A percentile compares a stretch with the other conserved stretches of the same genome.
Evolutionary conservation across 2,888 invertebrate genomes (phyloP).

Genomic region (Apodemia mormo): DNA sequence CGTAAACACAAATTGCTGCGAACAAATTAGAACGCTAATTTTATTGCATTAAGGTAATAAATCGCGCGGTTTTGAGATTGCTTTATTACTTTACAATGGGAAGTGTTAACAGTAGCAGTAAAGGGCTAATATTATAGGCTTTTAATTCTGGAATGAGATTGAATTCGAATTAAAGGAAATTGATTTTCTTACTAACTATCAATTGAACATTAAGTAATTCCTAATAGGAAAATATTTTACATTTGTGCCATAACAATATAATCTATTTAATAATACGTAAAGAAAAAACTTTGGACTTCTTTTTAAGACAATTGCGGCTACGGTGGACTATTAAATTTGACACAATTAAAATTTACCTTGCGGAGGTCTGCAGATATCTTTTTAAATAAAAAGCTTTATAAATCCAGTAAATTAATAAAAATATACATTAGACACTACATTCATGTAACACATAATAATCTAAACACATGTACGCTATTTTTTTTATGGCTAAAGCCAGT

Average conservation of each 20-base stretch:
- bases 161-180: conserved; percentile 37
- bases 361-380: too few species aligned
- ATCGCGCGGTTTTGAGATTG: conserved; percentile 58
- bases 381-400: too few species aligned
- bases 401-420: too few species aligned
- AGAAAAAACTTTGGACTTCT: too few species aligned
- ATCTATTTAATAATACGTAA: too few species aligned
- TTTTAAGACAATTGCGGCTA: too few species aligned
- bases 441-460: too few species aligned
- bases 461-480: too few species aligned
- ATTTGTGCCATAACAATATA: background rate
- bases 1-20: conserved; percentile 65
- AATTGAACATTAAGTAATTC: background rate
- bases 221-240: background rate
- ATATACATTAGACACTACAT: too few species aligned
- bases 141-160: conserved; percentile 37
- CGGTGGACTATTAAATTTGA: too few species aligned
- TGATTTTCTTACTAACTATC: conserved; percentile 36
- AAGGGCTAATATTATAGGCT: conserved; percentile 35
- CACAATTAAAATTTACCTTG: too few species aligned
- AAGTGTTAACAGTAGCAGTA: conserved; percentile 64
- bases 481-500: too few species aligned
- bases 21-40: conserved; percentile 76
- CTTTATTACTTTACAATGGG: conserved; percentile 67
- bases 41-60: conserved; percentile 71